These are phyloP conservation scores for Caiman crocodilus DNA, from an alignment of 2,797 vertebrate species.

Conservation along the genomic window DNA sequence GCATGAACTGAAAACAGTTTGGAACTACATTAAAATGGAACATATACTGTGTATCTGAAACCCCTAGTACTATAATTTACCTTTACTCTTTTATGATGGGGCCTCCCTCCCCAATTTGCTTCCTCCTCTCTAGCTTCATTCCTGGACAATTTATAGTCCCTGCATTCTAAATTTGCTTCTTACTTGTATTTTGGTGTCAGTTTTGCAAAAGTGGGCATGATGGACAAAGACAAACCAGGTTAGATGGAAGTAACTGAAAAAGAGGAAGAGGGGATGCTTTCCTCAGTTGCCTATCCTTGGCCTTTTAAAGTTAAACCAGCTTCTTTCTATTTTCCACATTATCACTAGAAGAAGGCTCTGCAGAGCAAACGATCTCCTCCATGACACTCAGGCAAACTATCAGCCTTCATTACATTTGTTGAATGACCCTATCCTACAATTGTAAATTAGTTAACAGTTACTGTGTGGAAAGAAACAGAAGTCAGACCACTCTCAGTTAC, in stretches of 20 bases:
- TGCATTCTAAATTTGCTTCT: neutral
- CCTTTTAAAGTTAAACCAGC: neutral
- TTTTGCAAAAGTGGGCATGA: neutral
- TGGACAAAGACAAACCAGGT: neutral
- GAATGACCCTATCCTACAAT: neutral
- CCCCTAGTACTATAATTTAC: neutral
- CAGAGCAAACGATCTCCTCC: neutral
- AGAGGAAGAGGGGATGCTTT: accelerated
- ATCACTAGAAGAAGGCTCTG: neutral
- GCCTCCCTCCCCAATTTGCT: neutral
- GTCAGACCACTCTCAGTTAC: neutral
- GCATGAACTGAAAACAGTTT: neutral
- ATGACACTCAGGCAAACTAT: neutral
- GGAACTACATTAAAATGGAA: neutral
- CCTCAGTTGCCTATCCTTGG: neutral
- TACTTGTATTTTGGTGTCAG: too few species aligned
- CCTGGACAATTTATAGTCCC: neutral
- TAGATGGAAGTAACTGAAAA: neutral
- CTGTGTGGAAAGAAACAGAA: neutral
- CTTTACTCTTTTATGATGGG: neutral
- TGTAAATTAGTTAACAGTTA: conserved; percentile 1
- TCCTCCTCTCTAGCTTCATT: neutral
- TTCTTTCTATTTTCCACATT: neutral
- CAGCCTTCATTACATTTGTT: neutral
- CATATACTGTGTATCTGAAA: neutral